Base-by-base conservation (phyloP, 2,888 invertebrate species). In the Spisula solida region DNA sequence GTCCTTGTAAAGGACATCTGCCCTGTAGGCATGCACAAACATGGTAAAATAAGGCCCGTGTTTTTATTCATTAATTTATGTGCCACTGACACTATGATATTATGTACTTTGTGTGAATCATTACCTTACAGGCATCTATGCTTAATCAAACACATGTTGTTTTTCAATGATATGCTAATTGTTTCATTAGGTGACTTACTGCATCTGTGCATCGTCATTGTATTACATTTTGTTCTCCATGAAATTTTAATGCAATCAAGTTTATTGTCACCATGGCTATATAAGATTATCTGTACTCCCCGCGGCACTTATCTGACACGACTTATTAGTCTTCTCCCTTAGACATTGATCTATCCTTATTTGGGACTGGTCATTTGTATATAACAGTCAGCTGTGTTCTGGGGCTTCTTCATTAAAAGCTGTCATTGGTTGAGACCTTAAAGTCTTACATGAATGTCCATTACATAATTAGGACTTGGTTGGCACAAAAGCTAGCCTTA, bases 71-170 rank as follows among this genome's bases (percentile, higher is more conserved):
- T 66, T 66, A 20, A 2, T 66, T 66, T 66, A 25, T 25, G 25
- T 66, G 25, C 60, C 20, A 25, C 60, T 66, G 60, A 66, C 60
- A 66, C 60, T 66, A 25, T 66, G 6, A 25, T 66, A 66, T 25
- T n/a, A 20, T n/a, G 60, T n/a, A 25, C 20, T 10, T 66, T 25
- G 0, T 25, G 60, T 41, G 41, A 41, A 41, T 41, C 25, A 66
- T 25, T 66, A 6, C 25, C 60, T 66, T n/a, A 12, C 60, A 66
- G 60, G 60, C 60, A 66, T 66, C 6, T 25, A 25, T 25, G n/a
- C n/a, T 66, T 66, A 66, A 66, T 66, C 25, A 66, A 66, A 12
- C 60, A 66, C 60, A n/a, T 66, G 41, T 51, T 51, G 60, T 66
- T 66, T 66, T 66, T 66, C 25, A 66, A 12, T 25, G 60, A 25